phyloP scores from a whole-genome alignment of 1,140 invertebrate genomes.

The Platyscapa corneri region DNA sequence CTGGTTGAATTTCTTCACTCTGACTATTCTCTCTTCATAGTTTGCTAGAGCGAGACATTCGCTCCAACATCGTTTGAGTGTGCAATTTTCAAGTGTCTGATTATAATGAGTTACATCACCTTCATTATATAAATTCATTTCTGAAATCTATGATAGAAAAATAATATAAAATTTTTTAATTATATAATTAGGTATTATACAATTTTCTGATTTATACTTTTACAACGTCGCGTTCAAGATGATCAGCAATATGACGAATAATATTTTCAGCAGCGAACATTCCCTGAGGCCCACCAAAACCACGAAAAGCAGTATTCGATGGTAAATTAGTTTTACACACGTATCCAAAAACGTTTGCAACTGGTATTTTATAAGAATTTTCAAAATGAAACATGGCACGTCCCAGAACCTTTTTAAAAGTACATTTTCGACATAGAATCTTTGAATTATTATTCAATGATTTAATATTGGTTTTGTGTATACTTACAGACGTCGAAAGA shows the following conservation, averaged over 20 bases:
- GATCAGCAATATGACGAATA: constrained; percentile 84
- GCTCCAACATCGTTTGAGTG: constrained; percentile 86
- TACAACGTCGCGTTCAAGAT: constrained; percentile 78
- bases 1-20: constrained; percentile 85
- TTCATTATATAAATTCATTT: constrained; percentile 88
- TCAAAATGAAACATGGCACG: constrained; percentile 87
- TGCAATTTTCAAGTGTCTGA: constrained; percentile 85
- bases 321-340: constrained; percentile 90
- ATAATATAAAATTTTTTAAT: constrained; percentile 17
- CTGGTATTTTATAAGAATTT: constrained; percentile 86
- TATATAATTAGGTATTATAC: constrained; percentile 56
- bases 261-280: constrained; percentile 90
- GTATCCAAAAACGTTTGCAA: constrained; percentile 80
- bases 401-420: constrained; percentile 79
- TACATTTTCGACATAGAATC: constrained; percentile 28
- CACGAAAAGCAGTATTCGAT: constrained; percentile 93
- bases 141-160: constrained; percentile 73
- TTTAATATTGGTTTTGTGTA: background rate
- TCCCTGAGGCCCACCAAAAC: constrained; percentile 92
- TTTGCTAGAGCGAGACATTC: constrained; percentile 84
- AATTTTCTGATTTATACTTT: constrained; percentile 63
- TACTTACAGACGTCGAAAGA: constrained; percentile 85
- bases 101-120: constrained; percentile 87
- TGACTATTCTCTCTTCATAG: constrained; percentile 77
- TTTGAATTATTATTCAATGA: background rate